A percentile compares a stretch with the other conserved stretches of the same genome.
Evolutionary conservation across 2,888 invertebrate genomes (phyloP).

Genomic region (Mactromeris polynyma): DNA sequence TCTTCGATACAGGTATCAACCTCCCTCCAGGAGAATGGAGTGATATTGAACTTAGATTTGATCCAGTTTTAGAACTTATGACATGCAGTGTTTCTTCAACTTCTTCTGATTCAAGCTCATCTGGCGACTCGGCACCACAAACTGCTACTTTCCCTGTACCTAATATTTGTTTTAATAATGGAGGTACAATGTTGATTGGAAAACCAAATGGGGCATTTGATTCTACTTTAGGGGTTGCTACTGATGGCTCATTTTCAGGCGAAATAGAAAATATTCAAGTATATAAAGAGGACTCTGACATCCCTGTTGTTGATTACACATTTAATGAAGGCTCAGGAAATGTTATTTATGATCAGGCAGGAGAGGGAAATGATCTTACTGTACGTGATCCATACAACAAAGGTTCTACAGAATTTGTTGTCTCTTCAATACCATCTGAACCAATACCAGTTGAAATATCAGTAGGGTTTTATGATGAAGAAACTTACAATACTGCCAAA

Average conservation of each 20-base stretch:
- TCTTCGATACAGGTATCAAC: conserved; percentile 43
- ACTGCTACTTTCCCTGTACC: conserved; percentile 48
- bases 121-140: conserved; percentile 6
- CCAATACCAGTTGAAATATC: conserved; percentile 24
- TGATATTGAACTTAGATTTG: conserved; percentile 66
- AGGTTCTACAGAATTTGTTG: conserved; percentile 13
- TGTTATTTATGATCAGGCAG: conserved; percentile 13
- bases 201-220: conserved; percentile 63
- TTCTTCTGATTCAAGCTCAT: background rate
- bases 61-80: conserved; percentile 34
- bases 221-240: conserved; percentile 29
- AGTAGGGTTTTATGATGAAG: conserved; percentile 31
- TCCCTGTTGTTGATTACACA: conserved; percentile 5
- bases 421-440: conserved; percentile 49
- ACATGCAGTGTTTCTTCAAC: background rate
- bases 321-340: conserved; percentile 44
- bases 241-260: conserved; percentile 61
- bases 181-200: conserved; percentile 75
- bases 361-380: conserved; percentile 25
- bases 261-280: conserved; percentile 58
- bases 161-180: conserved; percentile 57
- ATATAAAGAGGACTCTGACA: conserved; percentile 8
- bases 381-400: conserved; percentile 36
- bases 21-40: conserved; percentile 56
- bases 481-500: conserved; percentile 4